Conservation (phyloP, 1,140 invertebrate species). For the Goniozus legneri region DNA sequence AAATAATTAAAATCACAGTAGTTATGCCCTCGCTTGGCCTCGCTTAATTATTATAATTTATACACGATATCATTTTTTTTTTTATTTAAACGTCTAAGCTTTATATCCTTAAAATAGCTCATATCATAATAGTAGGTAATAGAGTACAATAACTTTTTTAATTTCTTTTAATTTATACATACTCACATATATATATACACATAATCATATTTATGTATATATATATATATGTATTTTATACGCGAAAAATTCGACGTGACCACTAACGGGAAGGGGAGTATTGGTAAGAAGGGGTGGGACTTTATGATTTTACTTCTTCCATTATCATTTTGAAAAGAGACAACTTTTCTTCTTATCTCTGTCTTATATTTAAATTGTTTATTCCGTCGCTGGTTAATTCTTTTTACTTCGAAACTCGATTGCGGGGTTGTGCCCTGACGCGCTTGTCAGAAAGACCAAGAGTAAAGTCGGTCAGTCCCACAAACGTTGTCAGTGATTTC, state of each 20-base stretch:
- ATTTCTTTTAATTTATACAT: slow-evolving; percentile 11
- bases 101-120: slow-evolving; percentile 43
- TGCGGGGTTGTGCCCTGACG: slow-evolving; percentile 39
- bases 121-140: slow-evolving; percentile 38
- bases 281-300: no score
- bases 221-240: neutral
- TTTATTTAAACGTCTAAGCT: slow-evolving; percentile 48
- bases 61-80: slow-evolving; percentile 43
- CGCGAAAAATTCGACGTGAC: no score
- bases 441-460: slow-evolving; percentile 54
- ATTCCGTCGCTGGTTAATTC: no score
- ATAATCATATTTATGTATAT: neutral
- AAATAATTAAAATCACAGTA: slow-evolving; percentile 59
- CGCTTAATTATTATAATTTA: slow-evolving; percentile 44
- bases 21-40: slow-evolving; percentile 54
- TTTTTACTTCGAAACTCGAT: no score
- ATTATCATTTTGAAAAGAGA: no score
- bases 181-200: neutral
- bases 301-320: no score
- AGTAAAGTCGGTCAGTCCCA: slow-evolving; percentile 51
- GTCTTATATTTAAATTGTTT: no score
- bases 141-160: slow-evolving; percentile 15
- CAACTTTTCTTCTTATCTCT: no score
- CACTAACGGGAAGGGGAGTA: no score
- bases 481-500: slow-evolving; percentile 45